Evolutionary conservation across 2,888 invertebrate species (phyloP).

Genomic region (Microchrysa polita): DNA sequence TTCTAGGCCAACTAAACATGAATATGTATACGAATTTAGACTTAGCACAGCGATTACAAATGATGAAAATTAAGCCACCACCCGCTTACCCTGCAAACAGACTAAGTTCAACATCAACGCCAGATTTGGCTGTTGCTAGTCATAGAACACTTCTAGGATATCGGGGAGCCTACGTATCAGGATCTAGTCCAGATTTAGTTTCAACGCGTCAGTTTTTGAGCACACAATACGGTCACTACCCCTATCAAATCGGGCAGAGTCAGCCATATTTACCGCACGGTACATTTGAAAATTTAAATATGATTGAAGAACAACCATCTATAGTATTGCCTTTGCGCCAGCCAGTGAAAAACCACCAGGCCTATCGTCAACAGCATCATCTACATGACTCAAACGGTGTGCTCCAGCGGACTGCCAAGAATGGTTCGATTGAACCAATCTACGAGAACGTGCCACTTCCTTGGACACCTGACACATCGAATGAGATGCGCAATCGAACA

Average conservation of each 20-base stretch:
- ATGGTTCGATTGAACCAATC: slow-evolving; percentile 76
- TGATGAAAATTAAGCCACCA: slow-evolving; percentile 74
- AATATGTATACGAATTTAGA: slow-evolving; percentile 58
- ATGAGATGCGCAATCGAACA: slow-evolving; percentile 65
- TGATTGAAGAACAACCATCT: slow-evolving; percentile 65
- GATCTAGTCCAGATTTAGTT: slow-evolving; percentile 81
- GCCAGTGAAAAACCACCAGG: slow-evolving; percentile 51
- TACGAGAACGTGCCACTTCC: slow-evolving; percentile 83
- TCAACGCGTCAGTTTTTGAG: slow-evolving; percentile 75
- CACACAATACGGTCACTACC: slow-evolving; percentile 58
- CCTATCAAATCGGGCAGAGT: slow-evolving; percentile 62
- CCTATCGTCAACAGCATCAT: slow-evolving; percentile 36
- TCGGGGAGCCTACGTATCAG: slow-evolving; percentile 70
- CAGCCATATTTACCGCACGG: slow-evolving; percentile 69
- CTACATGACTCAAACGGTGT: slow-evolving; percentile 46
- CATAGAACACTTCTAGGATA: slow-evolving; percentile 66
- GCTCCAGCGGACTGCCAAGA: slow-evolving; percentile 64
- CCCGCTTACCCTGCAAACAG: slow-evolving; percentile 84
- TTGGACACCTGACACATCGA: slow-evolving; percentile 65
- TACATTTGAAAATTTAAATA: slow-evolving; percentile 77
- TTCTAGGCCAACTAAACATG: slow-evolving; percentile 57
- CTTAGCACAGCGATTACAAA: slow-evolving; percentile 61
- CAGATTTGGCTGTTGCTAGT: slow-evolving; percentile 80
- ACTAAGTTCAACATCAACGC: slow-evolving; percentile 84
- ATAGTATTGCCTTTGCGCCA: slow-evolving; percentile 58